Base-by-base conservation (phyloP, 2,888 invertebrate species). In the Tenodera sinensis region DNA sequence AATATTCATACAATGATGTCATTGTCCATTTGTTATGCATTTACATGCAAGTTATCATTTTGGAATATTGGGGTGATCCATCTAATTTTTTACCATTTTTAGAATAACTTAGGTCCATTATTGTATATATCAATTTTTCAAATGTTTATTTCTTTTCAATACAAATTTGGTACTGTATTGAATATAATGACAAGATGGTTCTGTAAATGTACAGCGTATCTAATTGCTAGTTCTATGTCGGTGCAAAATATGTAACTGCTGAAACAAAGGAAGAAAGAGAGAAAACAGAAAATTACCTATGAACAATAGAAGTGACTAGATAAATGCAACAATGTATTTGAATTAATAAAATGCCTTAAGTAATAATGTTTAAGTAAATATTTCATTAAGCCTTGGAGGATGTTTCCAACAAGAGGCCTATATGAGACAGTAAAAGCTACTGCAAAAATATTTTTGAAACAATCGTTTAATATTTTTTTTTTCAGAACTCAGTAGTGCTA, bases 71-170 rank as follows among this genome's bases (percentile, higher is more conserved):
- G 81, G 82, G 87, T 83, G 83, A 87, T 30, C 83, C 83, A 87
- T 34, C 81, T 90, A 90, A 90, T 90, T 90, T 90, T 90, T 89
- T 90, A 90, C 90, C 85, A 89, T 89, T 91, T 91, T 89, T 91
- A 90, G 90, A 88, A 90, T 90, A 88, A 89, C 89, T 87, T 87
- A 87, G 87, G 83, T 83, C 83, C 85, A 89, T 85, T 89, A 88
- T 83, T 89, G 89, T 83, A 89, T 30, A 88, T 90, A 89, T 34
- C 28, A 42, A 84, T 34, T 89, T 84, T 27, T 87, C 28, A 25
- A 85, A 54, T 88, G 47, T 83, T 71, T 71, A 6, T 71, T 28
- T 85, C 42, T 42, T 42, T 34, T 86, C 84, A 54, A 85, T 54
- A n/a, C 84, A 82, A 34, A 28, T 83, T 88, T 82, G 87, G 42